A percentile compares a stretch with the other conserved stretches of the same genome.
Conservation (phyloP, 2,888 invertebrate genomes). For the Napeogenes inachia region DNA sequence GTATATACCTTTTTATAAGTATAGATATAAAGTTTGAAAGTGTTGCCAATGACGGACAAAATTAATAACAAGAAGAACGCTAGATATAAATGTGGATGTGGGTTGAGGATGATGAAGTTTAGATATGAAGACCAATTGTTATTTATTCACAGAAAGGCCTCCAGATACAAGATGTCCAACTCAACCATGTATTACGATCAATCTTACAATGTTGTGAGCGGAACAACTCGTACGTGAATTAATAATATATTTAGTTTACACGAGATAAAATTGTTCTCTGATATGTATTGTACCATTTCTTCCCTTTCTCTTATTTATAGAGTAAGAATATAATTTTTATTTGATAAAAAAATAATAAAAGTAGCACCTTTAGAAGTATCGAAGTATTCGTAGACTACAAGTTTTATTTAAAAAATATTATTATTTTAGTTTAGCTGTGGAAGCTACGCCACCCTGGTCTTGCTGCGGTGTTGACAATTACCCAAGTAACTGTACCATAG, state of each 20-base stretch:
- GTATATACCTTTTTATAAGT: too few species aligned
- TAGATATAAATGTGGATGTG: too few species aligned
- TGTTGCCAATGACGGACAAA: too few species aligned
- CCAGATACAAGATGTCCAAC: slow-evolving; percentile 44
- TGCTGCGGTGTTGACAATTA: slow-evolving; percentile 50
- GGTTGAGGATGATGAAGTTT: too few species aligned
- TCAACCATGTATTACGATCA: slow-evolving; percentile 46
- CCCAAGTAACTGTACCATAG: slow-evolving; percentile 49
- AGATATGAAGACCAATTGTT: background rate
- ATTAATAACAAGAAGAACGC: too few species aligned
- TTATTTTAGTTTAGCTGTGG: slow-evolving; percentile 26
- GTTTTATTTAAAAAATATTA: background rate
- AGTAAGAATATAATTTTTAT: too few species aligned
- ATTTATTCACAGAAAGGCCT: slow-evolving; percentile 47
- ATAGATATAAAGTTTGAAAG: too few species aligned
- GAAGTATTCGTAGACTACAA: background rate
- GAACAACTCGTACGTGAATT: slow-evolving; percentile 43
- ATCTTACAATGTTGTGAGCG: slow-evolving; percentile 49
- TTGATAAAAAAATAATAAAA: too few species aligned
- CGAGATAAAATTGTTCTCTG: too few species aligned
- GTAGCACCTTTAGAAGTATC: too few species aligned
- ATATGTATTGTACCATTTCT: background rate
- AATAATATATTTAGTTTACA: background rate
- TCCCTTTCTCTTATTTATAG: background rate
- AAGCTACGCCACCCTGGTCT: slow-evolving; percentile 49